Base-by-base conservation (phyloP, 2,888 invertebrate species). In the Antheraea yamamai region DNA sequence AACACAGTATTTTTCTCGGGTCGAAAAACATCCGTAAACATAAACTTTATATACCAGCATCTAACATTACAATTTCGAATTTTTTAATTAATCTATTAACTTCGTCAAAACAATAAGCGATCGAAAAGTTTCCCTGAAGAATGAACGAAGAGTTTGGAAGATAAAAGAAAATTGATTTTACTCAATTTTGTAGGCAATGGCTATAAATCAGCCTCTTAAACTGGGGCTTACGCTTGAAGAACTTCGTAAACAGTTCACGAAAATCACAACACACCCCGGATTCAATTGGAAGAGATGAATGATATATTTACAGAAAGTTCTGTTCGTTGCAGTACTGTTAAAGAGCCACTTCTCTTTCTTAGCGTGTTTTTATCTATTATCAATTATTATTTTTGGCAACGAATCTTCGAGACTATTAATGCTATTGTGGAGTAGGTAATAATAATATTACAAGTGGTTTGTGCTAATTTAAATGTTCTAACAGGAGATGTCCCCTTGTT, bases 201-300 rank as follows among this genome's bases (percentile, higher is more conserved):
- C 2, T n/a, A 61, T 61, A 61, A 61, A 61, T 61, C 61, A 66
- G 30, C 14, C 64, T 66, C 26, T 66, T 66, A 66, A 64, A 66
- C 64, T 66, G 64, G 64, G 30, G 26, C 64, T 61, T 66, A 30
- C 64, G 64, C 12, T 2, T 16, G 64, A 66, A 66, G 26, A 66
- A 66, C 64, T 66, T 66, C 16, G 64, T 26, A 30, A 66, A 30
- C 26, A 30, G 10, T 30, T 66, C 26, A 4, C 4, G 64, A 66
- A 26, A 8, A 66, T 66, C 30, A 66, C 10, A 30, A 30, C 30
- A 66, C 14, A 66, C 16, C 64, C 64, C 26, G 26, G 14, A 30
- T 30, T 66, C 10, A 61, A 61, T 61, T 61, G 23, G 61, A 23
- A 23, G 23, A 12, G 23, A 61, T 61, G 61, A 10, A 23, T 61